Conservation (phyloP, 2,797 vertebrate species). For the Distichodus sexfasciatus region DNA sequence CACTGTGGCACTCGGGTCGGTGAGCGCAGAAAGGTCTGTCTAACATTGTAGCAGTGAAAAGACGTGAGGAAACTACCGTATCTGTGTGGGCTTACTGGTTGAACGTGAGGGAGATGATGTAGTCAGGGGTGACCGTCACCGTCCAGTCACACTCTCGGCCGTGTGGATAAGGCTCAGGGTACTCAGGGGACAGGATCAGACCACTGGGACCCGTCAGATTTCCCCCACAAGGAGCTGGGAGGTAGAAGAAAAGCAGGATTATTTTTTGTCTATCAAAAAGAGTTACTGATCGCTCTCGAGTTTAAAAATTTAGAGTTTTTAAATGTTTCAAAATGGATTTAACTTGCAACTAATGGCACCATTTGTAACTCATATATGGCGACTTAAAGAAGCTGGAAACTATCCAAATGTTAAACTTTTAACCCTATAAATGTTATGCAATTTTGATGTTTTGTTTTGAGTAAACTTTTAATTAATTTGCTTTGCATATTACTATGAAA, state of each 20-base stretch:
- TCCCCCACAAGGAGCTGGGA: conserved; percentile 91
- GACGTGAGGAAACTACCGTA: neutral
- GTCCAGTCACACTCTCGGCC: conserved; percentile 97
- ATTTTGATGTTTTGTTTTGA: no score
- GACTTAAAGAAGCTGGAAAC: no score
- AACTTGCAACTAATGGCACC: no score
- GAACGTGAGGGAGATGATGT: conserved; percentile 92
- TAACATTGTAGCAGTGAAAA: neutral
- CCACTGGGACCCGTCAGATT: conserved; percentile 88
- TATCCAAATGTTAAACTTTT: no score
- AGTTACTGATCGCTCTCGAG: neutral
- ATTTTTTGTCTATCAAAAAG: neutral
- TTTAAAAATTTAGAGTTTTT: neutral
- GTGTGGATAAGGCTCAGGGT: conserved; percentile 92
- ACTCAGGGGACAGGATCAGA: conserved; percentile 93
- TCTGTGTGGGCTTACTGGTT: conserved; percentile 76
- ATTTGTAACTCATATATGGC: no score
- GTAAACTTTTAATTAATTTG: no score
- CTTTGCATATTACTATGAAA: no score
- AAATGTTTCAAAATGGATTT: no score
- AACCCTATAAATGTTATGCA: no score
- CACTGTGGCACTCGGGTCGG: neutral
- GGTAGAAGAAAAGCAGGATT: neutral
- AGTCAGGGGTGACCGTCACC: conserved; percentile 87
- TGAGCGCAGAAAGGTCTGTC: neutral